A percentile compares a stretch with the other conserved stretches of the same genome.
Evolutionary conservation across 2,113 vertebrate genomes (phyloP).

Genomic region (Hystrix brachyura): DNA sequence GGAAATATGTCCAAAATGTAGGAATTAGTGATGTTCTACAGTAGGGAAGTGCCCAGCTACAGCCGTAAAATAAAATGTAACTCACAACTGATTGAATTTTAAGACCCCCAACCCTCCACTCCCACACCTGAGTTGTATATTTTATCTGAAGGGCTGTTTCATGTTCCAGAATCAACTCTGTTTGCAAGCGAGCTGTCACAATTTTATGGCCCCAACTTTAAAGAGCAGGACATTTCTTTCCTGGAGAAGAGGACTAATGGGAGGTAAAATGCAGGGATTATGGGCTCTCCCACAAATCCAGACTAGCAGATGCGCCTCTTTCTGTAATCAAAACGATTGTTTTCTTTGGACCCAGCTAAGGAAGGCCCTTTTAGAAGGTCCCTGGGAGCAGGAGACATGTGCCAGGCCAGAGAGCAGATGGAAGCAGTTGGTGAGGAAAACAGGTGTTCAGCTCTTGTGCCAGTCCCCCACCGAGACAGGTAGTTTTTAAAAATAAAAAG

Average conservation of each 20-base stretch:
- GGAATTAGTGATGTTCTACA: conserved; percentile 86
- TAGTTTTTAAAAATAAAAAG: neutral
- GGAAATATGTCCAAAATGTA: conserved; percentile 91
- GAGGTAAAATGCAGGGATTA: conserved; percentile 83
- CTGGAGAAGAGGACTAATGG: conserved; percentile 83
- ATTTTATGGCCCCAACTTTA: conserved; percentile 84
- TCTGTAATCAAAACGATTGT: conserved; percentile 78
- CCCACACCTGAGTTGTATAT: conserved; percentile 86
- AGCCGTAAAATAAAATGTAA: conserved; percentile 85
- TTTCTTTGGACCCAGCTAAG: conserved; percentile 70
- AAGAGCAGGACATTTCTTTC: conserved; percentile 84
- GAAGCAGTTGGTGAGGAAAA: conserved; percentile 62
- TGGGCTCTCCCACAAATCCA: conserved; percentile 76
- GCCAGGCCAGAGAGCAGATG: neutral
- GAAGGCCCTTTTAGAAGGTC: conserved; percentile 64
- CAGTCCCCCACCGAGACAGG: neutral
- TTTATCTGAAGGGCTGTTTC: conserved; percentile 86
- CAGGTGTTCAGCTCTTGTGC: conserved; percentile 71
- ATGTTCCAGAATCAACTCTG: conserved; percentile 83
- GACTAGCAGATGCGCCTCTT: conserved; percentile 71
- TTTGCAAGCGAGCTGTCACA: conserved; percentile 81
- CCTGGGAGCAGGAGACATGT: conserved; percentile 32
- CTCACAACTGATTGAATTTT: conserved; percentile 85
- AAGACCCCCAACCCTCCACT: conserved; percentile 85
- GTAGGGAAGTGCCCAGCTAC: conserved; percentile 84